Evolutionary conservation across 2,113 vertebrate species (phyloP), one percentile per base, ranked within the genome.

Genomic region (Sander lucioperca): DNA sequence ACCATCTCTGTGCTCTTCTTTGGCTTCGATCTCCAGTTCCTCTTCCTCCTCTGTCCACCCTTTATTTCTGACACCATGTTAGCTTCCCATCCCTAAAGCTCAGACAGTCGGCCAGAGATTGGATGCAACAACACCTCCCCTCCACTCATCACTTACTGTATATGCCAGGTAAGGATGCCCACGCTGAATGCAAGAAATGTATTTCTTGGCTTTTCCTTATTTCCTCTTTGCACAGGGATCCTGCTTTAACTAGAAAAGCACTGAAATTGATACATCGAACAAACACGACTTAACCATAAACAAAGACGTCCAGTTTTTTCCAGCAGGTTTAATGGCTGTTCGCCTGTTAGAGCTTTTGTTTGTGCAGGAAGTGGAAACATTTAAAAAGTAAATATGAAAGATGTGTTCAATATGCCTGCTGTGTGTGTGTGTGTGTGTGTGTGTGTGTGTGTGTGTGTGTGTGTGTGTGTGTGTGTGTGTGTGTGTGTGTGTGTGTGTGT

Each of bases 381-480:
- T 70, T 70, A 63, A 2, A 2, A 45, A 64, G 69, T 50, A 80
- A 58, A 64, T 50, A 65, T 53, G 56, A 88, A 58, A 79, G 80
- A 72, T 7, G 23, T 79, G 73, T 54, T 79, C 77, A 79, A 45
- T 74, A 65, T 83, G 81, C 48, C 54, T 53, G 61, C 73, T 68
- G 65, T 11, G 62, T 68, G 85, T 43, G 36, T 39, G 56, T 65
- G 66, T 70, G n/a, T 21, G 19, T 74, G 62, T 70, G 69, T 69
- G 83, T 59, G 48, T 74, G 18, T 58, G 58, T 75, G 59, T 86
- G 80, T 36, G 62, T 67, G 85, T 43, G 33, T 36, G 56, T 65
- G 66, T 70, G n/a, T 21, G 19, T 74, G 62, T 70, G n/a, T n/a
- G n/a, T 36, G 62, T 67, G 85, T 43, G 33, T 36, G 56, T 65